Evolutionary conservation across 2,113 vertebrate species (phyloP), one percentile per base, ranked within the genome.

Genomic region (Eurystomus gularis): DNA sequence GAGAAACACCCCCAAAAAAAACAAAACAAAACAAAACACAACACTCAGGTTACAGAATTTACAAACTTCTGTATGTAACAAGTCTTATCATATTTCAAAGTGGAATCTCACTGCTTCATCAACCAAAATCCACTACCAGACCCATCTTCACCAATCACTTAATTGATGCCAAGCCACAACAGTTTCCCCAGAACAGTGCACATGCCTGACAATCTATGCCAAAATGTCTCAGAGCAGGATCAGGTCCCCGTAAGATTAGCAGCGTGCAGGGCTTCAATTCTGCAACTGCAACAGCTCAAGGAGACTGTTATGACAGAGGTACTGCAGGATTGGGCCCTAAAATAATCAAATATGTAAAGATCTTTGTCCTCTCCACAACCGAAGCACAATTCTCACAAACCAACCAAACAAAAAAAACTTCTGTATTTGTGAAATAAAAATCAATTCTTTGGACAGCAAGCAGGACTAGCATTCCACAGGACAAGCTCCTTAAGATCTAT

Each of bases 321-420:
- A 51, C 0, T 55, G 75, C 85, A 88, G 75, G 33, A 58, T 35
- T 10, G 16, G 46, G 55, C 39, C 64, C n/a, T 66, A 92, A 95
- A 93, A 90, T 77, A 65, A 91, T 60, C 40, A 82, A 82, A 21
- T n/a, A 57, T 69, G 79, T 71, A 62, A 90, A 88, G 68, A 95
- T 39, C 70, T 93, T 65, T 72, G 84, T 92, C 64, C 42, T 75
- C 55, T 71, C 60, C 72, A 78, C 51, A 83, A 55, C 65, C 75
- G 57, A 94, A 66, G 60, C 49, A 69, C 66, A 83, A 71, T 92
- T 88, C 82, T 92, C 96, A 94, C 89, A 93, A 91, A 82, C 12
- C 46, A 93, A 72, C 5, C 6, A 69, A 52, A 91, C 54, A 93
- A 78, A 78, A n/a, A 73, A 70, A 79, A 83, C 51, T 80, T 72